These are phyloP conservation scores for Stenchaetothrips biformis DNA, from an alignment of 2,888 invertebrate genomes.

Conservation along the genomic window DNA sequence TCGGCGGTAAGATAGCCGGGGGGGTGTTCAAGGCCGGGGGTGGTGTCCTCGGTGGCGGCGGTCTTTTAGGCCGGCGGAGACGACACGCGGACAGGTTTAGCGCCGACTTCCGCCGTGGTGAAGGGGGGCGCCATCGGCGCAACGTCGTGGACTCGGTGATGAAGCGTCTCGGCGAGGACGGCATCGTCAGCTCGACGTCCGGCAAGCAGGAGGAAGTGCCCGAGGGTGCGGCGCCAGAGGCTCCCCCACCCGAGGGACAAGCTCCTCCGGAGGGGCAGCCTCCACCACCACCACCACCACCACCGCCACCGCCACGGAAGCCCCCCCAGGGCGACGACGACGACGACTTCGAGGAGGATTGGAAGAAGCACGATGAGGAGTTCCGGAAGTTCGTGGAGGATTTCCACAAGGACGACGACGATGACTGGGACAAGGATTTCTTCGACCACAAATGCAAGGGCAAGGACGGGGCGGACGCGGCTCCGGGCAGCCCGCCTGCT, in stretches of 20 bases:
- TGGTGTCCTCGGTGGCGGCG: background rate
- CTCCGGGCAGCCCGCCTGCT: background rate
- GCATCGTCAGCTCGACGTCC: slow-evolving; percentile 11
- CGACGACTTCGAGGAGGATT: slow-evolving; percentile 5
- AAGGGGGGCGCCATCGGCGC: background rate
- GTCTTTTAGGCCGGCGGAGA: background rate
- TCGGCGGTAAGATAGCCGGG: background rate
- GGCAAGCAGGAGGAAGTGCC: slow-evolving; percentile 8
- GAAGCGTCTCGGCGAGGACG: background rate
- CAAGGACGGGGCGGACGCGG: background rate
- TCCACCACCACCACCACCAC: background rate
- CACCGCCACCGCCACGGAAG: background rate
- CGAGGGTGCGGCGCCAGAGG: background rate
- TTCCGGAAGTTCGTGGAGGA: slow-evolving; percentile 2
- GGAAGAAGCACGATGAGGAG: slow-evolving; percentile 15
- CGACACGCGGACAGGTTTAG: background rate
- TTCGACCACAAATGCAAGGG: slow-evolving; percentile 1
- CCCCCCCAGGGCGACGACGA: slow-evolving; percentile 13
- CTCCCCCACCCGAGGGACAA: background rate
- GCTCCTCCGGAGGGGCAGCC: background rate
- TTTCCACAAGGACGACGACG: slow-evolving; percentile 17
- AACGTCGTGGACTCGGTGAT: background rate
- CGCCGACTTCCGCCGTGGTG: background rate
- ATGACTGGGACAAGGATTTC: slow-evolving; percentile 7
- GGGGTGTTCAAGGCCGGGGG: slow-evolving; percentile 2